Conservation (phyloP, 2,113 vertebrate species). For the Syrrhaptes paradoxus region DNA sequence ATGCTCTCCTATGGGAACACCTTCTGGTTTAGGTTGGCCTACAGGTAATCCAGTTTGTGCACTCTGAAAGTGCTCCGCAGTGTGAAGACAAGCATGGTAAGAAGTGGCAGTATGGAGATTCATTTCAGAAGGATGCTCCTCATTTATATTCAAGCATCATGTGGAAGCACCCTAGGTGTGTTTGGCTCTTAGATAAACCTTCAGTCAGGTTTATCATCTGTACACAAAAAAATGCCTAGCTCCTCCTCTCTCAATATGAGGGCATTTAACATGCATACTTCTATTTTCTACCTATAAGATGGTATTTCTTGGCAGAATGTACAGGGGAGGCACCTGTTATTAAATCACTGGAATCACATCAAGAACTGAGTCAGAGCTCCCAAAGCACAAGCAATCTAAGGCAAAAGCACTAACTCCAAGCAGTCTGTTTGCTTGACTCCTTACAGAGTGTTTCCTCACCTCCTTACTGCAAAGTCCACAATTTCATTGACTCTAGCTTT, state of each 20-base stretch:
- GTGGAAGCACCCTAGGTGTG: not conserved
- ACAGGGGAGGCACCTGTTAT: not conserved
- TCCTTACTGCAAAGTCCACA: not conserved
- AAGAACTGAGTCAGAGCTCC: conserved; percentile 25
- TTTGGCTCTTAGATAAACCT: not conserved
- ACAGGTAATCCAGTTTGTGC: not conserved
- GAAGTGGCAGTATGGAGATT: not conserved
- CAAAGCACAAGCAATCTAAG: not conserved
- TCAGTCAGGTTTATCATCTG: not conserved
- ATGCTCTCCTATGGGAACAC: not conserved
- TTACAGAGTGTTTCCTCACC: not conserved
- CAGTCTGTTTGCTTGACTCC: not conserved
- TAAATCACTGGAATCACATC: not conserved
- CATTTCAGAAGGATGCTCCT: not conserved
- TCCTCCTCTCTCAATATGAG: not conserved
- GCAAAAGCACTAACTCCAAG: not conserved
- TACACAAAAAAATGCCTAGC: not conserved
- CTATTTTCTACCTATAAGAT: not conserved
- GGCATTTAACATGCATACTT: not conserved
- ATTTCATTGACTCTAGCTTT: not conserved
- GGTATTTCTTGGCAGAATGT: conserved; percentile 20
- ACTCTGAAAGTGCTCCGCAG: not conserved
- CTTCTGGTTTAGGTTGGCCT: not conserved
- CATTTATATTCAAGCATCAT: not conserved
- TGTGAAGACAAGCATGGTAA: fast-evolving